Evolutionary conservation across 2,888 invertebrate genomes (phyloP), one percentile per base, ranked within the genome.

Genomic region (Bimastos eiseni): DNA sequence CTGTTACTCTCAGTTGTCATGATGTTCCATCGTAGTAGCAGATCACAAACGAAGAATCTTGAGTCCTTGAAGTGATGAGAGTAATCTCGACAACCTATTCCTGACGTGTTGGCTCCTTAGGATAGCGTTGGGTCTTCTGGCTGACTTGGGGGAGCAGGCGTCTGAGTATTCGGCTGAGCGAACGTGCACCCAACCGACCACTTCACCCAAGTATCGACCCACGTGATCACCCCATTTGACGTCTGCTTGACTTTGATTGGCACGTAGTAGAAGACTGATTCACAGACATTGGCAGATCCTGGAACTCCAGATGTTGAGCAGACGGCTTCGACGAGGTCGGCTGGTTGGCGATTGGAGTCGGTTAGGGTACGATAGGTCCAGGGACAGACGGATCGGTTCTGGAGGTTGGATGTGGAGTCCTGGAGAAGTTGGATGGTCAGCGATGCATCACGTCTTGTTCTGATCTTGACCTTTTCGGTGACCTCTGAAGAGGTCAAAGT

Each of bases 321-420:
- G 24, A 24, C 37, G 38, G 89, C 89, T 49, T 38, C 38, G 3
- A 41, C 21, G 13, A 89, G 89, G 41, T 89, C 89, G 30, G 89
- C 89, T 37, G 89, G 89, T 21, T n/a, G 44, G 30, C 89, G 89
- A 44, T 41, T 37, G 89, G 41, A 33, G 89, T 89, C 49, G 4
- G 49, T 49, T 34, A 2, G 33, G 41, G 19, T 13, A 38, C n/a
- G 24, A 34, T 89, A 89, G 1, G 49, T 34, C 89, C 89, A 89
- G 21, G 44, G 89, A 21, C 89, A 89, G 70, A 70, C 70, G 70
- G 70, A 70, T 70, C 70, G 30, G 70, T 70, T 70, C 70, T 70
- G 70, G 70, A 70, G 70, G 70, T 70, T 70, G 70, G n/a, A 70
- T 70, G 70, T 70, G 30, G 30, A 30, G n/a, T 30, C 70, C 70